These are phyloP conservation scores for Tiphia femorata DNA, from an alignment of 2,888 invertebrate species.

Conservation along the genomic window DNA sequence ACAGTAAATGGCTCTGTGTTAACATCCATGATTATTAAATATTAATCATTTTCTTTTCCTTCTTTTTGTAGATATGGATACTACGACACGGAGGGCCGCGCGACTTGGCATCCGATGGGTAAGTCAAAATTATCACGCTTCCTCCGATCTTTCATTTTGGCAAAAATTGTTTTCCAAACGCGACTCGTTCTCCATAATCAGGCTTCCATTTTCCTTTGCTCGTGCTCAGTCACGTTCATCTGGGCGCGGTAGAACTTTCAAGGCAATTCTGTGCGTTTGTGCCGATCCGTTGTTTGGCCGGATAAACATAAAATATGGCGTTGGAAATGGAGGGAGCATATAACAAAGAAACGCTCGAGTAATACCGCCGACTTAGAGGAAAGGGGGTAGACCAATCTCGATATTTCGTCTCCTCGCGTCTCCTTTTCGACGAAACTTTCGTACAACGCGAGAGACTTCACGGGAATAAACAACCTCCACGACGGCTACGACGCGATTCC, in stretches of 20 bases:
- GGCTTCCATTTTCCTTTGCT: too few relatives aligned
- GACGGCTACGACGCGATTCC: too few relatives aligned
- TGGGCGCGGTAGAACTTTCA: too few relatives aligned
- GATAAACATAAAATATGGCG: slow-evolving; percentile 50
- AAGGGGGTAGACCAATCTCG: slow-evolving; percentile 6
- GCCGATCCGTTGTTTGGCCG: slow-evolving; percentile 42
- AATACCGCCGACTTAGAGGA: slow-evolving; percentile 22
- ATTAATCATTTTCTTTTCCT: background rate
- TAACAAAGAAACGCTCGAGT: slow-evolving; percentile 56
- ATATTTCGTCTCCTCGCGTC: slow-evolving; percentile 8
- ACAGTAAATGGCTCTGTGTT: too few relatives aligned
- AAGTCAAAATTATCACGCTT: slow-evolving; percentile 34
- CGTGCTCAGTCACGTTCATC: too few relatives aligned
- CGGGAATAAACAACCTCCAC: too few relatives aligned
- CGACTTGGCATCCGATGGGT: slow-evolving; percentile 60
- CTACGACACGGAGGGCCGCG: slow-evolving; percentile 28
- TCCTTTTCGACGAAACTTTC: slow-evolving; percentile 6
- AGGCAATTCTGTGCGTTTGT: slow-evolving; percentile 34
- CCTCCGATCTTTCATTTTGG: background rate
- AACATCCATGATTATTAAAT: too few relatives aligned
- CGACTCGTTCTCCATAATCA: background rate
- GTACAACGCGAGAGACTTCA: slow-evolving; percentile 16
- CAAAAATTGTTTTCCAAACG: background rate
- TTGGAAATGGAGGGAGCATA: slow-evolving; percentile 21
- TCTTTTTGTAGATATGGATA: background rate